These are phyloP conservation scores for Patiria miniata DNA, from an alignment of 35 echinoderm and acorn worm genomes.

Conservation along the genomic window DNA sequence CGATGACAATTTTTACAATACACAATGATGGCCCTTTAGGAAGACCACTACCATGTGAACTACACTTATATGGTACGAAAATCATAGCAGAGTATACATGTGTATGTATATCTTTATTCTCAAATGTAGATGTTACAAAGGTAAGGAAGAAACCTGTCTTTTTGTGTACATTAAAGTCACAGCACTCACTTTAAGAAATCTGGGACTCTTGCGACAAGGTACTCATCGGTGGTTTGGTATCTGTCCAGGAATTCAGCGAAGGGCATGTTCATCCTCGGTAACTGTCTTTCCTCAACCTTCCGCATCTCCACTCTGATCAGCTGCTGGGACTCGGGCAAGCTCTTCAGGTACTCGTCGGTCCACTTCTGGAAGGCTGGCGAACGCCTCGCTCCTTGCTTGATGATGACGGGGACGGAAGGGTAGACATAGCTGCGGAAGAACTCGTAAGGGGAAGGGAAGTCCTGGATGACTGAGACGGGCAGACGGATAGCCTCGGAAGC, in stretches of 20 bases:
- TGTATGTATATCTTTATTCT: no score
- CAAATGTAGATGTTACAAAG: no score
- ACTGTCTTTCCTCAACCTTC: conserved; percentile 71
- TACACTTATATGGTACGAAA: no score
- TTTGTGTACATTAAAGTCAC: no score
- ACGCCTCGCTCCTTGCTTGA: conserved; percentile 56
- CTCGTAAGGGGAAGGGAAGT: conserved; percentile 63
- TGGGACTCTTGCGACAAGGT: conserved; percentile 67
- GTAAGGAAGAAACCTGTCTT: no score
- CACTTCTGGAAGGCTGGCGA: conserved; percentile 69
- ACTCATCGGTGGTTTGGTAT: conserved; percentile 68
- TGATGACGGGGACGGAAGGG: conserved; percentile 72
- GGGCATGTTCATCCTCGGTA: conserved; percentile 36
- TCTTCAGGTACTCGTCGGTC: conserved; percentile 65
- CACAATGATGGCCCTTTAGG: no score
- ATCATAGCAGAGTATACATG: no score
- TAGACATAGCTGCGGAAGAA: conserved; percentile 76
- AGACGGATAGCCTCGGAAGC: conserved; percentile 35
- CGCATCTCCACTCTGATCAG: conserved; percentile 64
- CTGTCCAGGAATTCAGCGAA: conserved; percentile 70
- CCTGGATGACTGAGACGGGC: conserved; percentile 44
- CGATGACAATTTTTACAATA: no score
- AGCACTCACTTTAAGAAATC: conserved; percentile 61
- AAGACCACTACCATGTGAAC: no score
- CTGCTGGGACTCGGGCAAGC: conserved; percentile 48